These are phyloP conservation scores for Marisa cornuarietis DNA, from an alignment of 1,140 invertebrate species.

Conservation along the genomic window DNA sequence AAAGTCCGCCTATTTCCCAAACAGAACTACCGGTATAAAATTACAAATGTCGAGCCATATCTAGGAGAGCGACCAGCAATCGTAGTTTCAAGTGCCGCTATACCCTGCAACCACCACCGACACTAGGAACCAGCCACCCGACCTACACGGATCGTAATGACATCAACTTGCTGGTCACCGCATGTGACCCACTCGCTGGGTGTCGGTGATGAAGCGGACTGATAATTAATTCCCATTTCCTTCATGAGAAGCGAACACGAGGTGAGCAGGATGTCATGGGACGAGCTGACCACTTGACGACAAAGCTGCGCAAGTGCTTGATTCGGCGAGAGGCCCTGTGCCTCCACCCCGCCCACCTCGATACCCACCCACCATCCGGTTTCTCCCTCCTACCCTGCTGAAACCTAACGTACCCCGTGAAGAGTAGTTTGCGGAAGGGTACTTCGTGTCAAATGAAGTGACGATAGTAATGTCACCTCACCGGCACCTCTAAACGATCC, in stretches of 20 bases:
- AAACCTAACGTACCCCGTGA: too few species aligned
- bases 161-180: background rate
- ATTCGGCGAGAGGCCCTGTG: background rate
- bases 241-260: background rate
- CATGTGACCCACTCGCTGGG: background rate
- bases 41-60: too few species aligned
- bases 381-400: background rate
- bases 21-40: too few species aligned
- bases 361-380: too few species aligned
- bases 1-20: too few species aligned
- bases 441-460: too few species aligned
- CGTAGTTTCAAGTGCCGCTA: too few species aligned
- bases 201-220: background rate
- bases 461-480: too few species aligned
- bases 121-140: background rate
- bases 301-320: background rate
- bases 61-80: too few species aligned
- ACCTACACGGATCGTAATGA: background rate
- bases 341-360: background rate
- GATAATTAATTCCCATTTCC: conserved; percentile 15
- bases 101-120: too few species aligned
- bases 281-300: background rate
- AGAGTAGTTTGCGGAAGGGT: too few species aligned
- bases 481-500: too few species aligned
- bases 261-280: conserved; percentile 17